These are phyloP conservation scores for pig (Sus scrofa) DNA, from an alignment of 2,113 vertebrate species.

Conservation along the genomic window DNA sequence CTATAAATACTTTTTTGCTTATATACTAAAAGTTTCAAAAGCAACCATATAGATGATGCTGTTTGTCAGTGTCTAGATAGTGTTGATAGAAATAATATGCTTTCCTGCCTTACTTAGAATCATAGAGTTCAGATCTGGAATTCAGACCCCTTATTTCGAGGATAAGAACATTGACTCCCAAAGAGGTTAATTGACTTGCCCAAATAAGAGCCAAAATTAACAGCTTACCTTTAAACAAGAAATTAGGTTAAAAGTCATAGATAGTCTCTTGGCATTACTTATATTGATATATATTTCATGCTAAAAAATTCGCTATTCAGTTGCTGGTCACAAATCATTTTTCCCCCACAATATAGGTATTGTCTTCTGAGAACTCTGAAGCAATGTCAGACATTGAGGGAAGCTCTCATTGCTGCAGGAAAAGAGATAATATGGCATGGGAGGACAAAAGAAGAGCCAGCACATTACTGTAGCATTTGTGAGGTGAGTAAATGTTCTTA, in stretches of 20 bases:
- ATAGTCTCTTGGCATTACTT: slow-evolving; percentile 47
- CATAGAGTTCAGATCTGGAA: slow-evolving; percentile 39
- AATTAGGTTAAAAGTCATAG: slow-evolving; percentile 17
- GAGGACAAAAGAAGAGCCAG: slow-evolving; percentile 96
- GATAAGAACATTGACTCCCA: slow-evolving; percentile 60
- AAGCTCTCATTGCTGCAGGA: slow-evolving; percentile 93
- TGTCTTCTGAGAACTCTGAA: slow-evolving; percentile 98
- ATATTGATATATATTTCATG: slow-evolving; percentile 51
- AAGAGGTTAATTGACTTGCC: slow-evolving; percentile 72
- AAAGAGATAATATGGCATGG: slow-evolving; percentile 97
- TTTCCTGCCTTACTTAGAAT: slow-evolving; percentile 51
- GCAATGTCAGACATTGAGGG: slow-evolving; percentile 97
- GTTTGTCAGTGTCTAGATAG: slow-evolving; percentile 21
- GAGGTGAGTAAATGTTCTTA: slow-evolving; percentile 90
- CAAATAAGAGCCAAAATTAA: slow-evolving; percentile 67
- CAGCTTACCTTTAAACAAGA: slow-evolving; percentile 56
- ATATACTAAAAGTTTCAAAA: slow-evolving; percentile 23
- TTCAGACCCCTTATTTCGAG: slow-evolving; percentile 48
- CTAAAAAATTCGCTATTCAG: slow-evolving; percentile 29
- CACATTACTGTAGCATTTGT: slow-evolving; percentile 99
- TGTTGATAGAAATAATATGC: slow-evolving; percentile 46
- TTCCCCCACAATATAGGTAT: slow-evolving; percentile 91
- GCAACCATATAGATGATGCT: not conserved
- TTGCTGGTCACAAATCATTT: slow-evolving; percentile 72
- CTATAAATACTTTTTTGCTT: slow-evolving; percentile 48